Percentiles rank a stretch among this genome's conserved stretches.
phyloP scores from a whole-genome alignment of 2,888 invertebrate species.

The Pandemis heparana region DNA sequence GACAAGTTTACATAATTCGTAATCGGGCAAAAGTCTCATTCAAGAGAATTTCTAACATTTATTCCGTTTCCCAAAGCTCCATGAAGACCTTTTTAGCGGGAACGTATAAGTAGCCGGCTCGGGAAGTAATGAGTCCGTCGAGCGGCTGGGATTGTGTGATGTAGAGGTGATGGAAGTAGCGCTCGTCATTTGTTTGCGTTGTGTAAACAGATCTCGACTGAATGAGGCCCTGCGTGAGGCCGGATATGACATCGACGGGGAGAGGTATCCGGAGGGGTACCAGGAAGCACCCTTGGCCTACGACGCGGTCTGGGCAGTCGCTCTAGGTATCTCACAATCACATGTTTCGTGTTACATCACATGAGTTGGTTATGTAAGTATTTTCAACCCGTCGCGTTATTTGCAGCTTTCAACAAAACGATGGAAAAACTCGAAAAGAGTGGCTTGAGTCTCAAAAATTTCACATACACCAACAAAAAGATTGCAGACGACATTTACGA shows the following conservation, averaged over 20 bases:
- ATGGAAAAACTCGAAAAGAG: slow-evolving; percentile 93
- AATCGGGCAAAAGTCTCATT: slow-evolving; percentile 4
- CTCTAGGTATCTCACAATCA: slow-evolving; percentile 88
- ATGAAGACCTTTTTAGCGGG: slow-evolving; percentile 16
- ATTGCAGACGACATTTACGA: slow-evolving; percentile 98
- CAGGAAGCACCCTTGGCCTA: slow-evolving; percentile 99
- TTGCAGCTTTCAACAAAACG: slow-evolving; percentile 97
- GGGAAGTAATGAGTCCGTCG: slow-evolving; percentile 18
- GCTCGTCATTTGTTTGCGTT: slow-evolving; percentile 52
- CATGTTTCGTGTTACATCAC: background rate
- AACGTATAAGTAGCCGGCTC: slow-evolving; percentile 5
- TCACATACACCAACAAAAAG: slow-evolving; percentile 97
- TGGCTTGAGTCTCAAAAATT: slow-evolving; percentile 95
- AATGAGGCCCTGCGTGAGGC: slow-evolving; percentile 92
- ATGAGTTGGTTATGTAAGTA: background rate
- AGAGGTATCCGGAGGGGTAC: slow-evolving; percentile 96
- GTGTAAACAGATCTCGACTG: slow-evolving; percentile 88
- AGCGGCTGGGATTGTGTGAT: slow-evolving; percentile 20
- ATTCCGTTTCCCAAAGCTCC: slow-evolving; percentile 4
- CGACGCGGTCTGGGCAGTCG: slow-evolving; percentile 99
- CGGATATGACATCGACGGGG: slow-evolving; percentile 94
- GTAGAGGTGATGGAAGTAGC: slow-evolving; percentile 16
- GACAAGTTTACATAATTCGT: slow-evolving; percentile 2
- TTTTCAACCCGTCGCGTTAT: slow-evolving; percentile 45
- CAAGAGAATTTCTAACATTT: slow-evolving; percentile 5